phyloP scores from a whole-genome alignment of 2,888 invertebrate species.

The Aethes cnicana region DNA sequence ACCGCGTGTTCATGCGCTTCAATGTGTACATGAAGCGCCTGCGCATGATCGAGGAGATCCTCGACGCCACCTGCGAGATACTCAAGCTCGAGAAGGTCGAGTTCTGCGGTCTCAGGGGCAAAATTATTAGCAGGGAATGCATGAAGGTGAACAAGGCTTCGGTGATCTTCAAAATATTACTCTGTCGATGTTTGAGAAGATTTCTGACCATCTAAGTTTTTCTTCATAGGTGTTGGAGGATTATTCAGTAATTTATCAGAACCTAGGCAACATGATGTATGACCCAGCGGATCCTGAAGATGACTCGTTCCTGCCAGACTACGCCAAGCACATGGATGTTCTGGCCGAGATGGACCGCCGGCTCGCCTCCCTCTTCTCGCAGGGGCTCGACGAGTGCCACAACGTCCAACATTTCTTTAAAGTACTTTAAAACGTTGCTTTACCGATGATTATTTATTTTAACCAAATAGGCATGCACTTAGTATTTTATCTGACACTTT shows the following conservation, averaged over 20 bases:
- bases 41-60: conserved; percentile 85
- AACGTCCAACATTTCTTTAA: conserved; percentile 72
- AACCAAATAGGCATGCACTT: not conserved
- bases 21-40: conserved; percentile 85
- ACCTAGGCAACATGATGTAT: conserved; percentile 83
- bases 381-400: conserved; percentile 90
- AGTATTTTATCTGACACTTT: conserved; percentile 41
- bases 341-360: conserved; percentile 88
- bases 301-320: conserved; percentile 85
- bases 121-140: conserved; percentile 80
- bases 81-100: conserved; percentile 93
- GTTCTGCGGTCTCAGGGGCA: conserved; percentile 87
- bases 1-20: conserved; percentile 86
- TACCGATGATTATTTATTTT: no score
- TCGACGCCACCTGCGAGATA: conserved; percentile 91
- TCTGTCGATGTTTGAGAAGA: not conserved
- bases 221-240: conserved; percentile 63
- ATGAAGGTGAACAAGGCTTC: conserved; percentile 68
- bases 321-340: conserved; percentile 82
- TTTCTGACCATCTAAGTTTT: not conserved
- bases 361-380: conserved; percentile 89
- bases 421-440: no score
- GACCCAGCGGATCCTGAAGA: conserved; percentile 89
- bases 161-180: no score
- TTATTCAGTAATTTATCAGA: conserved; percentile 56